Base-by-base conservation (phyloP, 2,888 invertebrate species). In the Drosophila falleni region DNA sequence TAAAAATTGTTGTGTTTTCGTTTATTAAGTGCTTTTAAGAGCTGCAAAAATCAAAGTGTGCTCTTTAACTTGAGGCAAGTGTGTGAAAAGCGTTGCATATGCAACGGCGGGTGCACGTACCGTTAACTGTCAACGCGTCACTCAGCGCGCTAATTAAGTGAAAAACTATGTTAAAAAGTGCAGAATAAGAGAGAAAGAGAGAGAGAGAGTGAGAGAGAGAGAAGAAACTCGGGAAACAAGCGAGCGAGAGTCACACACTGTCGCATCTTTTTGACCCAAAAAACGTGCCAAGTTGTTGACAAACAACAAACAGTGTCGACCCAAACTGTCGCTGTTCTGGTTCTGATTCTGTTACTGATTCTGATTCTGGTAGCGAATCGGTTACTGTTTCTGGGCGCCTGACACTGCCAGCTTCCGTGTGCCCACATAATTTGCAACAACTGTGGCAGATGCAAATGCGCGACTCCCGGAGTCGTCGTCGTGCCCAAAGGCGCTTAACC, bases 71-170 rank as follows among this genome's bases (percentile, higher is more conserved):
- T 55, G 70, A 16, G 60, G 51, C 65, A 49, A 54, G 44, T 61
- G 70, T 58, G 59, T 55, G 58, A 71, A 84, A 80, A 75, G 64
- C 54, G 80, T 74, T 81, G 86, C 84, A 86, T 86, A 72, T 63
- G 78, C 78, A 41, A 16, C 61, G 15, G 46, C 42, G 62, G 78
- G 71, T 71, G 81, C 78, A 80, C 80, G 86, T 84, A 79, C 46
- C 81, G 83, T 70, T 73, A 80, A 80, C 81, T 86, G 81, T 84
- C 86, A 78, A 70, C 86, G 78, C 81, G 81, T 84, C 84, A 81
- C 80, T 84, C 84, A 71, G 68, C 74, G 86, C 74, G 87, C 86
- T 87, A 87, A 87, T 87, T 87, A 87, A 87, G 87, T 87, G 87
- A 87, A 84, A 87, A 87, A 86, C 84, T 84, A 74, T 80, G 85